phyloP scores from a whole-genome alignment of 2,113 vertebrate species.

The Albula goreensis region DNA sequence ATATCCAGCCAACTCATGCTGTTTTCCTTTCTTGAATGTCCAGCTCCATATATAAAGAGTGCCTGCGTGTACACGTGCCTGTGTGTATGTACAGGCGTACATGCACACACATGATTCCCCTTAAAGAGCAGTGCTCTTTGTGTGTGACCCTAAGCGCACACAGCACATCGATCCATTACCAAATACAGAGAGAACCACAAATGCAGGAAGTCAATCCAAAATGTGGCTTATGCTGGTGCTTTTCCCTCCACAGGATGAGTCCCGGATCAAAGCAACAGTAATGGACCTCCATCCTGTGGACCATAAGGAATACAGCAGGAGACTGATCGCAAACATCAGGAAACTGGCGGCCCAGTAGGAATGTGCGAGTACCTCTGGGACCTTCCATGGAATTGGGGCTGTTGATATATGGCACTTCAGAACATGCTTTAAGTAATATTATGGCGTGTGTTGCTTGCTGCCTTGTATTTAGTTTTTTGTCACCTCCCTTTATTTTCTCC shows the following conservation, averaged over 20 bases:
- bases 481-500: no score
- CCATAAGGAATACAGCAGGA: constrained; percentile 86
- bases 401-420: neutral
- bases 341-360: constrained; percentile 67
- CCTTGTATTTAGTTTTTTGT: neutral
- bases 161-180: neutral
- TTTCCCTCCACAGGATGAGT: constrained; percentile 82
- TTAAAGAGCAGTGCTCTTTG: no score
- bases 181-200: neutral
- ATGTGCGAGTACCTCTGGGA: neutral
- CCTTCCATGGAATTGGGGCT: neutral
- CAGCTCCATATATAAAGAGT: neutral
- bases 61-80: no score
- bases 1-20: neutral
- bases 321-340: constrained; percentile 84
- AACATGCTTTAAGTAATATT: neutral
- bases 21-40: neutral
- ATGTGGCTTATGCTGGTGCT: neutral
- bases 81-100: no score
- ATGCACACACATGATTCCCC: no score
- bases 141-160: no score
- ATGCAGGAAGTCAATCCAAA: neutral
- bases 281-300: constrained; percentile 88
- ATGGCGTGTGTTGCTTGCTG: neutral
- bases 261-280: constrained; percentile 90